Percentiles rank a stretch among this genome's conserved stretches.
Evolutionary conservation across 2,888 invertebrate species (phyloP).

Genomic region (Plutella xylostella): DNA sequence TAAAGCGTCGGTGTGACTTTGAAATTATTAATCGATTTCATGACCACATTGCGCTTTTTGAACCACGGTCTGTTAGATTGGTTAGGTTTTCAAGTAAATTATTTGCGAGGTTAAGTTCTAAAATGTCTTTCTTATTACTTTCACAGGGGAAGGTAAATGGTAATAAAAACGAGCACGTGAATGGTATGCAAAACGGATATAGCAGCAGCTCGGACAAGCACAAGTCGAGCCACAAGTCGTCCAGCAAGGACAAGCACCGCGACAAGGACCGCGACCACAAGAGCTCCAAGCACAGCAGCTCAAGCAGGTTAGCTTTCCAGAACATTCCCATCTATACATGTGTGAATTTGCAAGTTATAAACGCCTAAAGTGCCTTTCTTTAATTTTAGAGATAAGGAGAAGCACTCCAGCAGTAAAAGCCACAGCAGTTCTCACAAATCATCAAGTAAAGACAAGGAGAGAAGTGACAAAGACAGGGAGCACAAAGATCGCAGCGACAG

Average conservation of each 20-base stretch:
- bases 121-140: slow-evolving; percentile 14
- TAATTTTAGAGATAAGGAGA: slow-evolving; percentile 56
- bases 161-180: slow-evolving; percentile 73
- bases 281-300: slow-evolving; percentile 62
- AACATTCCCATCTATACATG: slow-evolving; percentile 22
- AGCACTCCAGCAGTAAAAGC: slow-evolving; percentile 65
- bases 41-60: too few species aligned
- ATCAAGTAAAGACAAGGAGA: slow-evolving; percentile 50
- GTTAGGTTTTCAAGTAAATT: too few species aligned
- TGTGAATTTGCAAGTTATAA: not conserved
- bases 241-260: slow-evolving; percentile 76
- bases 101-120: not conserved
- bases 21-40: slow-evolving; percentile 4
- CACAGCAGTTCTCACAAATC: slow-evolving; percentile 68
- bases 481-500: slow-evolving; percentile 28
- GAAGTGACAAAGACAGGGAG: slow-evolving; percentile 25
- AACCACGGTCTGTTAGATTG: too few species aligned
- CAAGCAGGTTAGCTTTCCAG: slow-evolving; percentile 60
- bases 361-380: slow-evolving; percentile 4
- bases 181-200: slow-evolving; percentile 86
- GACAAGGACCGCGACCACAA: slow-evolving; percentile 75
- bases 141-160: slow-evolving; percentile 65
- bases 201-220: slow-evolving; percentile 59
- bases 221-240: slow-evolving; percentile 75
- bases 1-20: slow-evolving; percentile 45